phyloP scores from a whole-genome alignment of 1,140 invertebrate genomes.

The Ridgeia piscesae region DNA sequence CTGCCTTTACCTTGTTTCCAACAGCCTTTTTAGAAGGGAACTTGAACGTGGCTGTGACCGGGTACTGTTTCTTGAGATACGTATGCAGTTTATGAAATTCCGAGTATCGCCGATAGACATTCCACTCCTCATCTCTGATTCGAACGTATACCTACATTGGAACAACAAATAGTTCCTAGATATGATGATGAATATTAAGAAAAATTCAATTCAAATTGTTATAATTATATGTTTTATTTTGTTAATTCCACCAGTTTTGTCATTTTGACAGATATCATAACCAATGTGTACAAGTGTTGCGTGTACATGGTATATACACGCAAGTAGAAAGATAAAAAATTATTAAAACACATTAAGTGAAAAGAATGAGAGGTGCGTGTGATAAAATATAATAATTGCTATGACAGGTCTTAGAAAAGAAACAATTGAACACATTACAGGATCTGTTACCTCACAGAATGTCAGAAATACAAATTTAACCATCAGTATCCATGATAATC shows the following conservation, averaged over 20 bases:
- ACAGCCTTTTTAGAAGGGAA: slow-evolving; percentile 93
- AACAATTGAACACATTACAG: not conserved
- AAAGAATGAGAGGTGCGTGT: not conserved
- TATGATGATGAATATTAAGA: not conserved
- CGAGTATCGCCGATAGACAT: slow-evolving; percentile 86
- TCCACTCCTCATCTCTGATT: slow-evolving; percentile 87
- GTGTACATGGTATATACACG: no score
- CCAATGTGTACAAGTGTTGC: no score
- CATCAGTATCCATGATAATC: not conserved
- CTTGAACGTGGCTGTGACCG: slow-evolving; percentile 75
- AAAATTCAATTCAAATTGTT: not conserved
- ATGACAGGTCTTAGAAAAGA: not conserved
- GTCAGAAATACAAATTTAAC: not conserved
- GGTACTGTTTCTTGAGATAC: slow-evolving; percentile 79
- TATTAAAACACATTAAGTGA: not conserved
- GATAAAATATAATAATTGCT: not conserved
- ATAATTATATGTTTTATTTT: not conserved
- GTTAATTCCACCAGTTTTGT: not conserved
- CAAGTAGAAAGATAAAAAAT: not conserved
- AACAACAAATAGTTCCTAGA: slow-evolving; percentile 1
- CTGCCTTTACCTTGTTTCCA: slow-evolving; percentile 74
- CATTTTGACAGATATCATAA: no score
- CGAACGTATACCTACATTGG: slow-evolving; percentile 74
- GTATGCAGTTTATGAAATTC: slow-evolving; percentile 83
- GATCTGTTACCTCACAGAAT: no score